Evolutionary conservation across 2,888 invertebrate species (phyloP), one percentile per base, ranked within the genome.

Genomic region (Lypha dubia): DNA sequence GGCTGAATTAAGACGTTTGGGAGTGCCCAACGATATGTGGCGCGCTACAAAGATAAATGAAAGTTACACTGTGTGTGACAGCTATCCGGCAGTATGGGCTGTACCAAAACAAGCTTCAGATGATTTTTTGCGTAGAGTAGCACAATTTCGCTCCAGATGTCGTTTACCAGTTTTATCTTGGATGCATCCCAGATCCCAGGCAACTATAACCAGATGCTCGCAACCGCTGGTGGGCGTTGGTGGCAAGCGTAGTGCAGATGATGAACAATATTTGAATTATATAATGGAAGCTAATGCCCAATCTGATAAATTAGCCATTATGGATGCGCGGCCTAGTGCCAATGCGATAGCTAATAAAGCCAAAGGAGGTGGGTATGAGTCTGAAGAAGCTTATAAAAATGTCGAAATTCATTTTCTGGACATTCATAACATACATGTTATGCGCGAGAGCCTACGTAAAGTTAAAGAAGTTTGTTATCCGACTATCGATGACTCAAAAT

Each of bases 301-400:
- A 91, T 97, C 98, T 15, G 98, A 98, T 89, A 98, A 99, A 91
- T 93, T 99, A 87, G 98, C 97, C 88, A 99, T 99, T 28, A 98
- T 99, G 97, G 99, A 99, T 92, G 99, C 99, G 0, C 93, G 99
- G 77, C 99, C 99, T 2, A 97, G 97, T 92, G 97, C 99, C 1
- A 99, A 99, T 93, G 99, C 99, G 0, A 96, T 98, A 76, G 99
- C 99, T 0, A 99, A 99, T 91, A 99, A 98, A 93, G 99, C 99
- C 0, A 98, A 98, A 92, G 99, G 99, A 17, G 99, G 99, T 87
- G 99, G 99, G 15, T 99, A 98, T 90, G 99, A 99, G 92, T 97
- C 96, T 44, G 99, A 99, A 92, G 99, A 99, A 90, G 96, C 97
- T 0, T 99, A 99, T 91, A 97, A 97, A 91, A 97, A 98, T 92